Evolutionary conservation across 2,797 vertebrate species (phyloP).

Genomic region (Channa striata): DNA sequence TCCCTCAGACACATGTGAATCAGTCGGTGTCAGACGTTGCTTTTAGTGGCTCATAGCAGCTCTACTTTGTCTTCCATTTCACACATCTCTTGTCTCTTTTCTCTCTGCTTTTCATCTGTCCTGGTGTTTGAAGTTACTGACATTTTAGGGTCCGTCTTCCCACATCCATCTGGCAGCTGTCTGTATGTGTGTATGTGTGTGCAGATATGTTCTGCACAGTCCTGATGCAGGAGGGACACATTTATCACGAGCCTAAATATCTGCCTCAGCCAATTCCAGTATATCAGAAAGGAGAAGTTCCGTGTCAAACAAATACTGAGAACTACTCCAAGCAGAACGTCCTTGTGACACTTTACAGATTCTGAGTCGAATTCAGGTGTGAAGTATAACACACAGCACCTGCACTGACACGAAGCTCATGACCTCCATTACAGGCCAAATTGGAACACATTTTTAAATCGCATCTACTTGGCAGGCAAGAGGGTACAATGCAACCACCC

Average conservation of each 20-base stretch:
- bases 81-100: background rate
- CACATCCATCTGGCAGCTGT: slow-evolving; percentile 3
- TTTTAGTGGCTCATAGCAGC: slow-evolving; percentile 5
- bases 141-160: background rate
- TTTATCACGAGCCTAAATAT: background rate
- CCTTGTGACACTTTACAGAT: background rate
- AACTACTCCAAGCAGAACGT: background rate
- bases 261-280: background rate
- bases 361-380: too few relatives aligned
- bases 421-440: too few relatives aligned
- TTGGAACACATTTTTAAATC: too few relatives aligned
- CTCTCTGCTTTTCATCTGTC: background rate
- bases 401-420: too few relatives aligned
- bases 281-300: background rate
- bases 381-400: background rate
- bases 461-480: too few relatives aligned
- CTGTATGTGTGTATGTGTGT: background rate
- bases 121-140: slow-evolving; percentile 19
- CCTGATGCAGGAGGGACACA: background rate
- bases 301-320: background rate
- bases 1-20: background rate
- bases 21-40: background rate
- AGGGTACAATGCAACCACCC: too few relatives aligned
- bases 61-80: background rate
- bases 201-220: background rate